These are phyloP conservation scores for Vicugna pacos DNA, from an alignment of 2,113 vertebrate species.

Conservation along the genomic window DNA sequence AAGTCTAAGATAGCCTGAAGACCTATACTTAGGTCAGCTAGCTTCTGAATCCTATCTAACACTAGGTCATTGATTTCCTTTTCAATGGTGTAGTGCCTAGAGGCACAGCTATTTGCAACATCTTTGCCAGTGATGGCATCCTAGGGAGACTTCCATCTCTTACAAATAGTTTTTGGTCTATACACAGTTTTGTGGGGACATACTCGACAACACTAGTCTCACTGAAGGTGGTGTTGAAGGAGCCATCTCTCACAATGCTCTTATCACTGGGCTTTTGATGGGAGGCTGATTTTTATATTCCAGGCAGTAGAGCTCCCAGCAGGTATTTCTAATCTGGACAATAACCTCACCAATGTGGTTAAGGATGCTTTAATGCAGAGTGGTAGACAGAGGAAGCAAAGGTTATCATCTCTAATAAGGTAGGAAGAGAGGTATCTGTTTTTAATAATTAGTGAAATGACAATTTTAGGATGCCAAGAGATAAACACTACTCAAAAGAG, in stretches of 20 bases:
- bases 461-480: neutral
- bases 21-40: neutral
- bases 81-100: neutral
- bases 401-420: neutral
- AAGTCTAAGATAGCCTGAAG: neutral
- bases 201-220: neutral
- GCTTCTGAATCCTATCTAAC: neutral
- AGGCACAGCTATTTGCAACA: neutral
- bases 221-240: neutral
- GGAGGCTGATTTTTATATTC: neutral
- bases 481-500: neutral
- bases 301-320: neutral
- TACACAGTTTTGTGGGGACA: neutral
- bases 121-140: neutral
- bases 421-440: neutral
- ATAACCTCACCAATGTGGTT: neutral
- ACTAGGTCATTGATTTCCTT: neutral
- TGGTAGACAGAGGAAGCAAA: neutral
- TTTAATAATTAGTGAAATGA: neutral
- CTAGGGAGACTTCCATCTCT: neutral
- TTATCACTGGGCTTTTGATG: neutral
- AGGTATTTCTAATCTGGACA: neutral
- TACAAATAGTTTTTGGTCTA: neutral
- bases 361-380: neutral
- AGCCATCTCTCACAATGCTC: neutral